Evolutionary conservation across 30 jellyfish, hydroid and myxozoan species (phyloP), one percentile per base, ranked within the genome.

Genomic region (Turritopsis rubra): DNA sequence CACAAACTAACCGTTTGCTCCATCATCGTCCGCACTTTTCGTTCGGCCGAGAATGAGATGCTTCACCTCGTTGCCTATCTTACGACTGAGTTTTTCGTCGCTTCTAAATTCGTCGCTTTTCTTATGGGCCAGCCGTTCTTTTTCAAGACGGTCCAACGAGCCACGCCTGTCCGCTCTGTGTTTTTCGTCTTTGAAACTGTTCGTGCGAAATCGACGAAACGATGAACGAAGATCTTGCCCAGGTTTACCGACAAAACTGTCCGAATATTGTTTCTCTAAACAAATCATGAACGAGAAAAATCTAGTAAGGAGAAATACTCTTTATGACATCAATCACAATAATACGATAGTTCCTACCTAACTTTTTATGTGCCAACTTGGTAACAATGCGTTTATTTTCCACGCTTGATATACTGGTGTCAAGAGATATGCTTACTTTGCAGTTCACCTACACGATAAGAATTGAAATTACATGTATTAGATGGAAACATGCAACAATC

Each of bases 361-460:
- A 78, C 21, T 29, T 23, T 53, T 60, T 25, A 16, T 86, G 66
- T 27, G 71, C 71, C 52, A 41, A 52, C 73, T 80, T 85, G 25
- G 97, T 77, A 19, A 85, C 76, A 28, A 91, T 84, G 28, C 88
- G 93, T 52, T 91, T 91, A 86, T 91, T 87, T 65, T 86, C 97
- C 30, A 91, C 28, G 16, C 85, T 73, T 1, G 85, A 83, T 29
- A 91, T 73, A 52, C 68, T 81, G 26, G 84, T 52, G 54, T 83
- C 81, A 13, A 86, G 96, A 18, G 89, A 76, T 18, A 89, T 75
- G 0, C 68, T 21, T 18, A 68, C 28, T 41, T 72, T 80, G 73
- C 29, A 29, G 22, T 87, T 82, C 75, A 85, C 66, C 95, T 87
- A 52, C 29, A 81, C 72, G 8, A 74, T 26, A 41, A 53, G 13